Evolutionary conservation across 2,888 invertebrate genomes (phyloP).

Genomic region (Osedax fenrisi): DNA sequence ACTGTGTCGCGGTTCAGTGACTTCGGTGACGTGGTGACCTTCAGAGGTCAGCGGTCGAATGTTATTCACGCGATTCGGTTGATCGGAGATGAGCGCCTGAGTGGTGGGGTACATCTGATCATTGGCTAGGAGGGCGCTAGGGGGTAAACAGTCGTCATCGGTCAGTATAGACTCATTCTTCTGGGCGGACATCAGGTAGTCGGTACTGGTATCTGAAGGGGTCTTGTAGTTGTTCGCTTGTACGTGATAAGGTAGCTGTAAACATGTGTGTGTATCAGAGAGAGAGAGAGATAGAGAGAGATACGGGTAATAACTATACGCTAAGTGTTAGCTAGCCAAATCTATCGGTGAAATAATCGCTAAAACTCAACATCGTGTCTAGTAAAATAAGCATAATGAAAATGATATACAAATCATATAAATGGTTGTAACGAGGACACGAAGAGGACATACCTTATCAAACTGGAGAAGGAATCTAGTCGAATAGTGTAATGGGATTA

Average conservation of each 20-base stretch:
- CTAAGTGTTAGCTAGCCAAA: too few relatives aligned
- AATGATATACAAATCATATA: too few relatives aligned
- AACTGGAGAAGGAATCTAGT: too few relatives aligned
- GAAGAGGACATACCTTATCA: too few relatives aligned
- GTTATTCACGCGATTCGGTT: neutral
- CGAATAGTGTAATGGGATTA: too few relatives aligned
- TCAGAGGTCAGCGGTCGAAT: neutral
- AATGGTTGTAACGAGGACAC: too few relatives aligned
- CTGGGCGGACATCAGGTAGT: neutral
- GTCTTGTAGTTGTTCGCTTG: neutral
- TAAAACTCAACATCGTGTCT: too few relatives aligned
- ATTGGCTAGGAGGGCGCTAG: constrained; percentile 27
- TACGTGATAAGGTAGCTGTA: neutral
- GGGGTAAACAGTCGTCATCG: neutral
- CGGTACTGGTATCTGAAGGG: neutral
- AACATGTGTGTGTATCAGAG: too few relatives aligned
- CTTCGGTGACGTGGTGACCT: neutral
- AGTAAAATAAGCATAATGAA: too few relatives aligned
- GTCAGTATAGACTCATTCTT: neutral
- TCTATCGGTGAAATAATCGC: too few relatives aligned
- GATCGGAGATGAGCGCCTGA: constrained; percentile 34
- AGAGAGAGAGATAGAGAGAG: too few relatives aligned
- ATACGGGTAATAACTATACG: too few relatives aligned
- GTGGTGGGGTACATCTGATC: constrained; percentile 35
- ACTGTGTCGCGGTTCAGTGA: neutral